These are phyloP conservation scores for Pteria penguin DNA, from an alignment of 2,888 invertebrate species.

Conservation along the genomic window DNA sequence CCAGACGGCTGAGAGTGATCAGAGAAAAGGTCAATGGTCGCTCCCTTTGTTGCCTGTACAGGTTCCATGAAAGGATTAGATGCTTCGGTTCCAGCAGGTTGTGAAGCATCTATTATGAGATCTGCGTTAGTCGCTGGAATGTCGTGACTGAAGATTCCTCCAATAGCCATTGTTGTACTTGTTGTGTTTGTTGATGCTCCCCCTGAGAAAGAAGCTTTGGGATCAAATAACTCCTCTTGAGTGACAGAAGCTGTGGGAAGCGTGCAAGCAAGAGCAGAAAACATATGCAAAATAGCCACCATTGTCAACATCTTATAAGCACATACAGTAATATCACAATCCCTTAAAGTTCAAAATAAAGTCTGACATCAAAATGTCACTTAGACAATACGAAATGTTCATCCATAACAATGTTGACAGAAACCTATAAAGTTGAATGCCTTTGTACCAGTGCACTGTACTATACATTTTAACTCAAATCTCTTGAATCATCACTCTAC, in stretches of 20 bases:
- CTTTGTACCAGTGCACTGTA: too few species aligned
- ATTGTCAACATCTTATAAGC: too few species aligned
- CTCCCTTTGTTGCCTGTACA: not conserved
- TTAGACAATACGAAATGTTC: too few species aligned
- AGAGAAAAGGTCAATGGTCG: too few species aligned
- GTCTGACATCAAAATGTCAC: too few species aligned
- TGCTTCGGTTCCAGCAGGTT: not conserved
- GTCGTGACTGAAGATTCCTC: slow-evolving; percentile 29
- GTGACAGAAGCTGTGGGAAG: slow-evolving; percentile 15
- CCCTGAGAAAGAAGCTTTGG: slow-evolving; percentile 40
- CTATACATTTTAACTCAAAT: too few species aligned
- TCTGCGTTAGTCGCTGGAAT: not conserved
- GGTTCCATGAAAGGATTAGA: not conserved
- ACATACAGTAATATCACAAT: too few species aligned
- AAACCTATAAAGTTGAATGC: too few species aligned
- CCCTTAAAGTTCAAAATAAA: too few species aligned
- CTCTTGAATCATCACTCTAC: too few species aligned
- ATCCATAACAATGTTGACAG: too few species aligned
- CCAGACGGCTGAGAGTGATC: too few species aligned
- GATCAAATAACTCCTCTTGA: slow-evolving; percentile 48
- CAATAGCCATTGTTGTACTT: slow-evolving; percentile 28
- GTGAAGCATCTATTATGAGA: not conserved
- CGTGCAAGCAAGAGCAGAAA: slow-evolving; percentile 26
- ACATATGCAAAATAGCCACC: not conserved
- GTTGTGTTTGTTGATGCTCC: slow-evolving; percentile 17